Percentiles rank a stretch among this genome's conserved stretches.
Evolutionary conservation across 1,140 invertebrate genomes (phyloP).

Genomic region (Aporrectodea caliginosa): DNA sequence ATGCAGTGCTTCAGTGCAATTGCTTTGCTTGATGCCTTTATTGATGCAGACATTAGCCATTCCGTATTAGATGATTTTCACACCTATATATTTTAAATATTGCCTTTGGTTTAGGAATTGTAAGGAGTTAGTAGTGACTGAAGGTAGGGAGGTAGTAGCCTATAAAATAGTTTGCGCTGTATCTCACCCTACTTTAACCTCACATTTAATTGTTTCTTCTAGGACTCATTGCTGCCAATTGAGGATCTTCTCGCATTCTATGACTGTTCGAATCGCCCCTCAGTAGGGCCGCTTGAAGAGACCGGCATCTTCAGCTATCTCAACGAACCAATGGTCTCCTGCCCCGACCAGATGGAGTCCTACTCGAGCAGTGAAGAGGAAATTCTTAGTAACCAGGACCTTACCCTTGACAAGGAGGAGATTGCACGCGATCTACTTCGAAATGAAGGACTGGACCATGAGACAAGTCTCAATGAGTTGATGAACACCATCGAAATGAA

Average conservation of each 20-base stretch:
- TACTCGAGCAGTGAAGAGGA: constrained; percentile 60
- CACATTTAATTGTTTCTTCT: constrained; percentile 31
- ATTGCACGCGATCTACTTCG: constrained; percentile 51
- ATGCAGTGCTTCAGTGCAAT: too few species aligned
- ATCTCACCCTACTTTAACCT: too few species aligned
- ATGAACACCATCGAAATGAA: constrained; percentile 44
- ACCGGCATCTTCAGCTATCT: not conserved
- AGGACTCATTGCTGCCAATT: constrained; percentile 81
- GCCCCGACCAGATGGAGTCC: constrained; percentile 53
- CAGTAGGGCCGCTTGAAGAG: constrained; percentile 38
- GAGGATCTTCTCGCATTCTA: constrained; percentile 85
- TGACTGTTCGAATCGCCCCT: constrained; percentile 58
- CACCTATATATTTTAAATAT: too few species aligned
- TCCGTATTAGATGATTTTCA: too few species aligned
- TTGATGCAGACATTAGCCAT: too few species aligned
- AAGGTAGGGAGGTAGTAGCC: too few species aligned
- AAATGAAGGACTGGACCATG: constrained; percentile 48
- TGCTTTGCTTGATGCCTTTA: too few species aligned
- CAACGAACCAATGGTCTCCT: not conserved
- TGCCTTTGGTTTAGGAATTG: too few species aligned
- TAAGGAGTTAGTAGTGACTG: too few species aligned
- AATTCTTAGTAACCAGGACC: constrained; percentile 57
- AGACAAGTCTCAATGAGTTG: constrained; percentile 51
- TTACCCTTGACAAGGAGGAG: constrained; percentile 58
- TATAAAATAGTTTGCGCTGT: too few species aligned